phyloP scores from a whole-genome alignment of 2,888 invertebrate species.

The Protonemura montana region DNA sequence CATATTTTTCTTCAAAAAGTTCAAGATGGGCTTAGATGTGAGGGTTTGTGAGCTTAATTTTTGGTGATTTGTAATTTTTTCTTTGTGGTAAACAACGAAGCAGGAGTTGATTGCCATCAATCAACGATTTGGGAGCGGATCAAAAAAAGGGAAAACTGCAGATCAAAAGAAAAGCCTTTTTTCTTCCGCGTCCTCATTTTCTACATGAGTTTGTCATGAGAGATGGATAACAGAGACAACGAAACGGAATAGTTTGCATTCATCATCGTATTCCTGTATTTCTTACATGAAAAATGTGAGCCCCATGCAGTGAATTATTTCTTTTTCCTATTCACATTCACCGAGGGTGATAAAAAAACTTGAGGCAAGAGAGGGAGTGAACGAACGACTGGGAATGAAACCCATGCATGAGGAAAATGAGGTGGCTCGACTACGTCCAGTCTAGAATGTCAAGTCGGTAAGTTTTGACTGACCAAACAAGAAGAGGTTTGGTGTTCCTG shows the following conservation, averaged over 20 bases:
- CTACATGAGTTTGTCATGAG: constrained; percentile 12
- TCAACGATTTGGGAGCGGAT: background rate
- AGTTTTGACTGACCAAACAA: constrained; percentile 46
- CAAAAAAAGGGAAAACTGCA: background rate
- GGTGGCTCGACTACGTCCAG: constrained; percentile 8
- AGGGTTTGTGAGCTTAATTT: background rate
- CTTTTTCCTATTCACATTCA: constrained; percentile 49
- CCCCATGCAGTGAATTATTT: constrained; percentile 47
- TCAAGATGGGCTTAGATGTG: too few species aligned
- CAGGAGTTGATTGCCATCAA: constrained; percentile 5
- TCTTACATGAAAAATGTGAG: background rate
- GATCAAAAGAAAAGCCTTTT: background rate
- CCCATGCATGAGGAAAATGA: constrained; percentile 28
- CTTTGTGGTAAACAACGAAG: background rate
- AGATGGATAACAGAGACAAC: background rate
- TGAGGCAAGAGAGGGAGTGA: constrained; percentile 31
- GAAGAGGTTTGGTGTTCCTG: constrained; percentile 43
- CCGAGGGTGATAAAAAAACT: constrained; percentile 38
- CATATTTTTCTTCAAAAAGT: too few species aligned
- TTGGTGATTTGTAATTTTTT: background rate
- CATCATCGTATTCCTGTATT: constrained; percentile 27
- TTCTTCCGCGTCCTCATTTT: constrained; percentile 15
- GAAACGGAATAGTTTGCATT: constrained; percentile 18
- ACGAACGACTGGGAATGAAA: constrained; percentile 14
- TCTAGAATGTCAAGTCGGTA: constrained; percentile 46